Evolutionary conservation across 2,797 vertebrate species (phyloP).

Genomic region (Hyperoplus immaculatus): DNA sequence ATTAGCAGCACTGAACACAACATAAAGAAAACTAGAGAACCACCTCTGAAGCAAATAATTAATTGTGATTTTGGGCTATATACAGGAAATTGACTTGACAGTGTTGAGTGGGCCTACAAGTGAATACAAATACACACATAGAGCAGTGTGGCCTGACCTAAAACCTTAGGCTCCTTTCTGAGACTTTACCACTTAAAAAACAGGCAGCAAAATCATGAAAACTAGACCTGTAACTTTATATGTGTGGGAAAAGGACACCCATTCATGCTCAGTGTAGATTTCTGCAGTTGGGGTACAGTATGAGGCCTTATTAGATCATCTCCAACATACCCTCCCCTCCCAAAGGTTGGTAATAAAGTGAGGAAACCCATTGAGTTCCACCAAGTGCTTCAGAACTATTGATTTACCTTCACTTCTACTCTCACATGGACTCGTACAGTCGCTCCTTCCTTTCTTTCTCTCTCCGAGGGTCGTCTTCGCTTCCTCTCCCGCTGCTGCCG

Average conservation of each 20-base stretch:
- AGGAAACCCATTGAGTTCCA: conserved; percentile 56
- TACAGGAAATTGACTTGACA: too few relatives aligned
- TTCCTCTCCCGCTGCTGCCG: conserved; percentile 70
- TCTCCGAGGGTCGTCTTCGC: conserved; percentile 69
- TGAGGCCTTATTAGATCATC: conserved; percentile 15
- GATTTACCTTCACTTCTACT: conserved; percentile 67
- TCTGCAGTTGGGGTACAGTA: conserved; percentile 11
- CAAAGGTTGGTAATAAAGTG: conserved; percentile 49
- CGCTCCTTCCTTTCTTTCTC: conserved; percentile 43
- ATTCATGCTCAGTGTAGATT: conserved; percentile 1
- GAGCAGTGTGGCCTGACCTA: not conserved
- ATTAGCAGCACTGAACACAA: not conserved
- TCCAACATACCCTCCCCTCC: not conserved
- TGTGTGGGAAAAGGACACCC: not conserved
- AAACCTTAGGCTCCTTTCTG: not conserved
- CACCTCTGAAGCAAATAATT: too few relatives aligned
- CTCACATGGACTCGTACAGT: conserved; percentile 63
- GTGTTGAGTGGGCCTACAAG: not conserved
- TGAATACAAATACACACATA: not conserved
- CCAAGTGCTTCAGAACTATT: conserved; percentile 67
- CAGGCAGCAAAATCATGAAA: not conserved
- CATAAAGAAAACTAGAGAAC: not conserved
- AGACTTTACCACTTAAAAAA: not conserved
- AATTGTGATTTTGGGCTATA: too few relatives aligned
- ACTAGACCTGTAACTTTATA: accelerated